Base-by-base conservation (phyloP, 2,797 vertebrate species). In the Sebastes taczanowskii region DNA sequence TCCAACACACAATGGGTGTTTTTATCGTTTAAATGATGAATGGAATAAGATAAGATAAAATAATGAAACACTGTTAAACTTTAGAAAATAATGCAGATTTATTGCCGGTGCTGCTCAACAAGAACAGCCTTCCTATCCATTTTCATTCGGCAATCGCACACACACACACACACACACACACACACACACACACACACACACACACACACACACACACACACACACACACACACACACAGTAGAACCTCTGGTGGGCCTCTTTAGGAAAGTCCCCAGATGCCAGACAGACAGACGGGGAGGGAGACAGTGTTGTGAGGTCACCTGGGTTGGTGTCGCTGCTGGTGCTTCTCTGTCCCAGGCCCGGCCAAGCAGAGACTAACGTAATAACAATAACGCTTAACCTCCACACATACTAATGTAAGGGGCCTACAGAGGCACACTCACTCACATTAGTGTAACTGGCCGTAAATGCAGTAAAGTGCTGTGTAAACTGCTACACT, bases 221-320 rank as follows among this genome's bases (percentile, higher is more conserved):
- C 78, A 78, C 71, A 70, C 77, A 35, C 78, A 74, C 72, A 53
- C 78, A 79, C 61, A 22, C 81, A 78, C 72, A 82, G 81, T 30
- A 38, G 73, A 92, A 85, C 89, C 90, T 92, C 87, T 84, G 82
- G 81, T 88, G 89, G 88, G 89, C 90, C 85, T 92, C 91, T 91
- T 85, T 81, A 92, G 91, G 88, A 94, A 95, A 94, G 90, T 94
- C 91, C 90, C 92, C 85, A 91, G 88, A 93, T 93, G 88, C 91
- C 93, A 90, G 91, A 92, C 92, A 89, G 88, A 92, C 87, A 92
- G 90, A 86, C 85, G 25, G 74, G 49, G 20, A 80, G 87, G 83
- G 82, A 88, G 85, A 81, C 86, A 77, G 84, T 80, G 82, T 71
- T 84, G 87, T 91, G 80, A 92, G 89, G 90, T 95, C 92, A 94